phyloP scores from a whole-genome alignment of 2,113 vertebrate genomes.

The Ophthalmolycus amberensis region DNA sequence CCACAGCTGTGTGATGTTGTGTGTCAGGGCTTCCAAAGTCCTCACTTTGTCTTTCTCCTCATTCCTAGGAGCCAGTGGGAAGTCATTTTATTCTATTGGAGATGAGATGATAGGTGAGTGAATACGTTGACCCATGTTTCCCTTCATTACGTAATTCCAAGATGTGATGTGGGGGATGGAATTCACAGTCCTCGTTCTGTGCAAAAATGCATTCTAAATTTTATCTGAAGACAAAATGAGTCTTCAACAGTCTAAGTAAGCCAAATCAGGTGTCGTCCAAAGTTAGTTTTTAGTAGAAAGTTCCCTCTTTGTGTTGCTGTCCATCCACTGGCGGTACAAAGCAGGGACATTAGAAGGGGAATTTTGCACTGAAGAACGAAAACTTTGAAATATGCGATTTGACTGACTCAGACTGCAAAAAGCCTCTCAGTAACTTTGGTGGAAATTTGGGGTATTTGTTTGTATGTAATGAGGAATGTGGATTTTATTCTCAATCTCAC shows the following conservation, averaged over 20 bases:
- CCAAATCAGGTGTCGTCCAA: not conserved
- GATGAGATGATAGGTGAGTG: slow-evolving; percentile 84
- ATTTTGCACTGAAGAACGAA: not conserved
- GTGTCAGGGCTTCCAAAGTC: not conserved
- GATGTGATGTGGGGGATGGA: not conserved
- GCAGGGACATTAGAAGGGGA: too few relatives aligned
- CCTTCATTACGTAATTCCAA: not conserved
- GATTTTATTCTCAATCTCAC: not conserved
- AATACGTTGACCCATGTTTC: not conserved
- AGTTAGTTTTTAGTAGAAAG: not conserved
- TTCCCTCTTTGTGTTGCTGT: not conserved
- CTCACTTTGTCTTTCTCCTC: slow-evolving; percentile 6
- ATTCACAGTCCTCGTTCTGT: not conserved
- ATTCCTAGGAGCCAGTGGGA: slow-evolving; percentile 83
- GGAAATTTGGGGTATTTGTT: not conserved
- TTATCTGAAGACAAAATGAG: not conserved
- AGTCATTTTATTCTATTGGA: slow-evolving; percentile 77
- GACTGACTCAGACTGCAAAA: not conserved
- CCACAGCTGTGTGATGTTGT: not conserved
- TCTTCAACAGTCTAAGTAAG: not conserved
- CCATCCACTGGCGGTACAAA: not conserved
- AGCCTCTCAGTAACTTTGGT: not conserved
- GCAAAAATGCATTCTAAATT: not conserved
- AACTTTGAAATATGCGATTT: not conserved
- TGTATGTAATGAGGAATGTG: too few relatives aligned